These are phyloP conservation scores for Pholis gunnellus DNA, from an alignment of 2,113 vertebrate species.

Conservation along the genomic window DNA sequence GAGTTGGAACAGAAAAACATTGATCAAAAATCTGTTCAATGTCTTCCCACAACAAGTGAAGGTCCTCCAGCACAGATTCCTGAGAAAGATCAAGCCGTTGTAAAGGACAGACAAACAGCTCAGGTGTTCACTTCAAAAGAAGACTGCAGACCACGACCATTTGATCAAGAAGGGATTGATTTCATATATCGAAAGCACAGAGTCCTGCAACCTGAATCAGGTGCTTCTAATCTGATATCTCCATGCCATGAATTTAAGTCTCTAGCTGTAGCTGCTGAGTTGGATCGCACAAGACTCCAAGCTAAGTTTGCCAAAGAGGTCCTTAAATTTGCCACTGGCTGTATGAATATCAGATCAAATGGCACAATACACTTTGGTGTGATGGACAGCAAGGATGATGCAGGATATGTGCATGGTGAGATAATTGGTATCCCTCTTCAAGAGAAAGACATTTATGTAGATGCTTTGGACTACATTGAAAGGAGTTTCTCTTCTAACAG, in stretches of 20 bases:
- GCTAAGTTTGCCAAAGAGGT: constrained; percentile 86
- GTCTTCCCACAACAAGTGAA: background rate
- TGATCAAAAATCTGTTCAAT: background rate
- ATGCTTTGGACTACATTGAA: constrained; percentile 83
- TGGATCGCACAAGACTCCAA: constrained; percentile 80
- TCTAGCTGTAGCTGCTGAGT: constrained; percentile 71
- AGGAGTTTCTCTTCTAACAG: constrained; percentile 67
- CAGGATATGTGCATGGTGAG: constrained; percentile 80
- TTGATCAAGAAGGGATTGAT: constrained; percentile 74
- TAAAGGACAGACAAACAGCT: background rate
- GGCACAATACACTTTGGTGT: constrained; percentile 90
- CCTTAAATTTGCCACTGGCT: constrained; percentile 86
- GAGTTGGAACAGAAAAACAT: constrained; percentile 13
- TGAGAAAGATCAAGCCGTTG: background rate
- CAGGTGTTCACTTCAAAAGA: constrained; percentile 45
- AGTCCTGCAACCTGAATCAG: constrained; percentile 86
- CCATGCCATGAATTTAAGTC: constrained; percentile 90
- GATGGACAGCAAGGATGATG: constrained; percentile 81
- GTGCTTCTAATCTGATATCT: constrained; percentile 79
- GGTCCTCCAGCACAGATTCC: background rate
- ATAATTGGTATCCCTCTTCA: constrained; percentile 81
- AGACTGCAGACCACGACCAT: constrained; percentile 80
- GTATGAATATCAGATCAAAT: constrained; percentile 88
- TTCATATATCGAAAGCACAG: constrained; percentile 83
- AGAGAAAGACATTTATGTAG: constrained; percentile 78